Percentiles rank a stretch among this genome's conserved stretches.
phyloP scores from a whole-genome alignment of 2,113 vertebrate species.

The Apteryx owenii region DNA sequence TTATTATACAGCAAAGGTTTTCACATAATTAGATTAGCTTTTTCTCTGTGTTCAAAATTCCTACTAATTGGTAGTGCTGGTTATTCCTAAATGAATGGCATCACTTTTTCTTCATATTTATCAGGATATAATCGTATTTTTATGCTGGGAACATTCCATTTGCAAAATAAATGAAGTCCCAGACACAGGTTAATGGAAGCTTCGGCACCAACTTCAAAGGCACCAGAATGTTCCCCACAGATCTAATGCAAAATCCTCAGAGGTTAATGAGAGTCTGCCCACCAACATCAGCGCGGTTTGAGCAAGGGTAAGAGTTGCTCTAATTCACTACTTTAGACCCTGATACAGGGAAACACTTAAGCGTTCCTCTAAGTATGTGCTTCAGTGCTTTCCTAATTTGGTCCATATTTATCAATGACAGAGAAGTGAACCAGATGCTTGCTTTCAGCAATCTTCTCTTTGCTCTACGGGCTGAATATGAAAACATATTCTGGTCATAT shows the following conservation, averaged over 20 bases:
- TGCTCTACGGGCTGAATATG: neutral
- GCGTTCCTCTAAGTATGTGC: neutral
- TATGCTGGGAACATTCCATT: neutral
- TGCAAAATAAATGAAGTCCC: slow-evolving; percentile 43
- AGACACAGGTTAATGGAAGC: slow-evolving; percentile 65
- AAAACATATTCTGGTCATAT: neutral
- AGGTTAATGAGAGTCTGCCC: slow-evolving; percentile 51
- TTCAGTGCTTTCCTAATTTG: neutral
- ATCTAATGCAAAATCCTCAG: slow-evolving; percentile 44
- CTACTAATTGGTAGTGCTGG: slow-evolving; percentile 15
- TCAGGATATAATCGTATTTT: neutral
- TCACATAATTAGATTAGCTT: slow-evolving; percentile 32
- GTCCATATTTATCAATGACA: neutral
- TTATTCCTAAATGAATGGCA: slow-evolving; percentile 37
- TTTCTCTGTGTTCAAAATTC: neutral
- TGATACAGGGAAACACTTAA: slow-evolving; percentile 1
- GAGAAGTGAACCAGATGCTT: neutral
- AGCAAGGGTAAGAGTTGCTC: slow-evolving; percentile 5
- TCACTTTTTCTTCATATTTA: slow-evolving; percentile 21
- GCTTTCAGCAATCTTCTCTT: neutral
- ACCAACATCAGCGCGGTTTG: slow-evolving; percentile 13
- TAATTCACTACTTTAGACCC: neutral
- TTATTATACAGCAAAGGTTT: slow-evolving; percentile 13
- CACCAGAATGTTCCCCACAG: neutral
- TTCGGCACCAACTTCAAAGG: slow-evolving; percentile 23